Percentiles rank a stretch among this genome's conserved stretches.
phyloP scores from a whole-genome alignment of 2,888 invertebrate genomes.

The Pachydiplax longipennis region DNA sequence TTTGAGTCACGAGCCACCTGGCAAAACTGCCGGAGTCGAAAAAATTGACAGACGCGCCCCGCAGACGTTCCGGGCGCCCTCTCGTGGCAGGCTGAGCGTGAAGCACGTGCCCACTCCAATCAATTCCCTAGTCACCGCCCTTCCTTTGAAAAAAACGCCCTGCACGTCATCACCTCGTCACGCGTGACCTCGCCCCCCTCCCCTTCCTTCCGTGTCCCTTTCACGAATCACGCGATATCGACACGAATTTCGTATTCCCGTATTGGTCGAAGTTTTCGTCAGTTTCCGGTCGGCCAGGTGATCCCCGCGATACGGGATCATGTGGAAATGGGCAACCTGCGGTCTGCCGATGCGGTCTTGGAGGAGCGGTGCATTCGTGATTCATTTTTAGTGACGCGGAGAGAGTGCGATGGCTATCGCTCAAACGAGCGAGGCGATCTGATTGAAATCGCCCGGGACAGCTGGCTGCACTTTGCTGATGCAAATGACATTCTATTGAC shows the following conservation, averaged over 20 bases:
- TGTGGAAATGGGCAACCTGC: no score
- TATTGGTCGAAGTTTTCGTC: not conserved
- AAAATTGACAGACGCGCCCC: not conserved
- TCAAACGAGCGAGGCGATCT: no score
- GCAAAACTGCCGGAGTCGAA: not conserved
- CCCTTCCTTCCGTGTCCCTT: not conserved
- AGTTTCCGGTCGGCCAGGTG: no score
- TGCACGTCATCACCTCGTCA: not conserved
- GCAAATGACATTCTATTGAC: no score
- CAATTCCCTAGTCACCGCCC: not conserved
- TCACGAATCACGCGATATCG: not conserved
- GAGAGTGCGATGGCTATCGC: no score
- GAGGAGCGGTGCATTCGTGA: no score
- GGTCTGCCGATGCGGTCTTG: no score
- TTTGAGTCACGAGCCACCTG: not conserved
- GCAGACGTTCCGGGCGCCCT: not conserved
- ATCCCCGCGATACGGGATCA: no score
- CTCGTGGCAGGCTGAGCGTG: not conserved
- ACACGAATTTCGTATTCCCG: not conserved
- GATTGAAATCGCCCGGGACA: no score
- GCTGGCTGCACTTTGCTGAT: no score
- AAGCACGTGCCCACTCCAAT: not conserved
- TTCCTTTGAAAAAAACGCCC: not conserved
- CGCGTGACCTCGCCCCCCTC: not conserved
- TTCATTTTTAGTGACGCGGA: no score